Evolutionary conservation across 2,113 vertebrate genomes (phyloP), one percentile per base, ranked within the genome.

Genomic region (Myotis davidii): DNA sequence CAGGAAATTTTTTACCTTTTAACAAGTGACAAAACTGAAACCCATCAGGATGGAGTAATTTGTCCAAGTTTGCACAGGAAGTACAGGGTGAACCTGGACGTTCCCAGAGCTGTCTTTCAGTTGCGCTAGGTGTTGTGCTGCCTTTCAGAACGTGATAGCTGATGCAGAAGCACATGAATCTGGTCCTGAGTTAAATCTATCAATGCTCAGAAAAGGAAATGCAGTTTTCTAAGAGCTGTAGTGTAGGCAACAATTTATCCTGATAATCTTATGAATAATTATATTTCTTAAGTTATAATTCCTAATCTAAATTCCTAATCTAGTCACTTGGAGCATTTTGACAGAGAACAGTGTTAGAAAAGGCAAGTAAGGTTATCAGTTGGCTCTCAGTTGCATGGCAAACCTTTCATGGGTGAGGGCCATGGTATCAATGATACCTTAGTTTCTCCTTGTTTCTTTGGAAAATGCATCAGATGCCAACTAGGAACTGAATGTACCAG

Each of bases 1-100:
- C 69, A n/a, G 54, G 65, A 84, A 72, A 72, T 77, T 65, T 85
- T 86, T 93, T 91, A 50, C 64, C 12, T 73, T 77, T 88, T 90
- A 32, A 88, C 67, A 79, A 37, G n/a, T 9, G 14, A 85, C 65
- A 72, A 85, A 88, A 87, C 85, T n/a, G 77, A 89, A 77, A 37
- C 45, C 61, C 50, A 52, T 52, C 81, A 54, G 52, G 13, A 5
- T 45, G 78, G 61, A 61, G 78, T 83, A 42, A 87, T 79, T 64
- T 79, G 37, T 93, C 64, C 45, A n/a, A 82, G 59, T 65, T 74
- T 76, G 87, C 78, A 29, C 34, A 67, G 90, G 70, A 87, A 87
- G 50, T 9, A 2, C 14, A 18, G n/a, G 56, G 84, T 65, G 50
- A 95, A 8, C 74, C 83, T 50, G n/a, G 54, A 74, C 11, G 21